phyloP scores from a whole-genome alignment of 2,888 invertebrate genomes.

The Spodoptera picta region DNA sequence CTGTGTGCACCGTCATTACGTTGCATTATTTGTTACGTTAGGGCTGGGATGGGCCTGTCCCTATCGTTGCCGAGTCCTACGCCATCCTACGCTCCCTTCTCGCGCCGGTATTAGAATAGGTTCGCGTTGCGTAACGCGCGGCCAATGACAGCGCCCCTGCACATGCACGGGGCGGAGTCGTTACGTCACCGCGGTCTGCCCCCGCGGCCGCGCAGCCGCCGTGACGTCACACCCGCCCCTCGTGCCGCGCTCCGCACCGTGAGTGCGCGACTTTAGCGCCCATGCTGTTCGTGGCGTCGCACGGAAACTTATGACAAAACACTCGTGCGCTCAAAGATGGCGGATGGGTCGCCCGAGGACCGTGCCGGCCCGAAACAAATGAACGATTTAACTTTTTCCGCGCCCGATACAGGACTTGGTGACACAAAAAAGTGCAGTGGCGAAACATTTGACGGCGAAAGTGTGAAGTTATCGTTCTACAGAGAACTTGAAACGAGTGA shows the following conservation, averaged over 20 bases:
- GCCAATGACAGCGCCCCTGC: slow-evolving; percentile 86
- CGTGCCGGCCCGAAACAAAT: slow-evolving; percentile 89
- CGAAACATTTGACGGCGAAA: slow-evolving; percentile 77
- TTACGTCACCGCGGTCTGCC: slow-evolving; percentile 86
- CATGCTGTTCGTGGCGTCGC: slow-evolving; percentile 72
- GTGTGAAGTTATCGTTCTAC: slow-evolving; percentile 85
- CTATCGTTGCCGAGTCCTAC: slow-evolving; percentile 78
- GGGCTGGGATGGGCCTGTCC: slow-evolving; percentile 82
- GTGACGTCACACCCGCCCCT: slow-evolving; percentile 82
- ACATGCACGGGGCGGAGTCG: slow-evolving; percentile 87
- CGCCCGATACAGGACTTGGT: slow-evolving; percentile 83
- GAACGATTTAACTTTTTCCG: slow-evolving; percentile 88
- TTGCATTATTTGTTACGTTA: slow-evolving; percentile 83
- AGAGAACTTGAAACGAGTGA: slow-evolving; percentile 85
- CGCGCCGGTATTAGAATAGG: slow-evolving; percentile 82
- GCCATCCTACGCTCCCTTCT: slow-evolving; percentile 83
- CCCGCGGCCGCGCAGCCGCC: slow-evolving; percentile 85
- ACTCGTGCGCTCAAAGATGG: slow-evolving; percentile 94
- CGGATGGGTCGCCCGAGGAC: slow-evolving; percentile 92
- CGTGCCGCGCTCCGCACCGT: slow-evolving; percentile 70
- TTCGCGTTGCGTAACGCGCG: slow-evolving; percentile 85
- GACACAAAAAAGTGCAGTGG: slow-evolving; percentile 88
- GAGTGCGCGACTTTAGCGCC: slow-evolving; percentile 78
- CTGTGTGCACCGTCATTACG: slow-evolving; percentile 73
- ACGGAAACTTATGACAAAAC: slow-evolving; percentile 84